Base-by-base conservation (phyloP, 2,888 invertebrate species). In the Archips xylosteana region DNA sequence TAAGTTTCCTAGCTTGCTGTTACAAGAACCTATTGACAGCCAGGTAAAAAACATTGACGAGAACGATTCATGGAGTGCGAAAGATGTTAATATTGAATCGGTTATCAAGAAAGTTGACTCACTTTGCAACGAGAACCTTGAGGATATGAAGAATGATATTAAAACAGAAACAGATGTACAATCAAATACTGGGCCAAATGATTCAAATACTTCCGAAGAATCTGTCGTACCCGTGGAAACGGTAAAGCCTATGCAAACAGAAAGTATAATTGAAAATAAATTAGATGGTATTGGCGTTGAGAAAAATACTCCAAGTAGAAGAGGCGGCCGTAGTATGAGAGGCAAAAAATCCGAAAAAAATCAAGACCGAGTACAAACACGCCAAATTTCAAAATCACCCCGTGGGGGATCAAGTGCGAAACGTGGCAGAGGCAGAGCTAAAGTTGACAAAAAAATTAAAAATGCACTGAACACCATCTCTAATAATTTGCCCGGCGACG, bases 71-170 rank as follows among this genome's bases (percentile, higher is more conserved):
- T 97, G 97, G 97, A 96, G 96, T 49, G 96, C 96, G 6, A 97
- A 97, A 87, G 97, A 97, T 82, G 95, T 97, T 1, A 97, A 97
- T 82, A 97, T 97, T 77, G 97, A 97, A 79, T 97, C 97, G 32
- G 97, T 97, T 2, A 97, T 97, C 76, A 97, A 97, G 87, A 97
- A 96, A 81, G 96, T 97, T 0, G 97, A 97, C 80, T 96, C 96
- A 0, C 86, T 96, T 57, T 96, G 96, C 85, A 92, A 89, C 76
- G 94, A 95, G 75, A 85, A 75, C 70, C 77, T 80, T 42, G 90
- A 91, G 67, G 82, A 83, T 49, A 83, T 76, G 72, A 83, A 84
- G 4, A 77, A 76, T 75, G 81, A 81, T 63, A 76, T 81, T 64
- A 76, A 79, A 61, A 75, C 61, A 42, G 76, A 80, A 67, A n/a